Conservation (phyloP, 2,888 invertebrate species). For the Ormyrus rosae region DNA sequence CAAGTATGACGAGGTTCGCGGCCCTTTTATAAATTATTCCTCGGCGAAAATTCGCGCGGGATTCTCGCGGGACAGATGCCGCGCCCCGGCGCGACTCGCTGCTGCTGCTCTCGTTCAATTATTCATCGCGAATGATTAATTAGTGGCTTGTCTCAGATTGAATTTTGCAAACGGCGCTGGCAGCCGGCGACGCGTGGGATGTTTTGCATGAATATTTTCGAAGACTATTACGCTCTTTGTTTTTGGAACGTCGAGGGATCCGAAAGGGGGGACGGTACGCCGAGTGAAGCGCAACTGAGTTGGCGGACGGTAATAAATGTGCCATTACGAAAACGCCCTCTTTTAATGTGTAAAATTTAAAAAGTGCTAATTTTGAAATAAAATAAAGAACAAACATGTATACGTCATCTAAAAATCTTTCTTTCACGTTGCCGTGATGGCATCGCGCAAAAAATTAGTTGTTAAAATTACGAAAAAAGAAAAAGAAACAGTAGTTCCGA, state of each 20-base stretch:
- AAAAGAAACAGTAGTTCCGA: too few species aligned
- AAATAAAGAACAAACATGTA: too few species aligned
- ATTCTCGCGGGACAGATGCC: slow-evolving; percentile 35
- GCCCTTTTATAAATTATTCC: slow-evolving; percentile 54
- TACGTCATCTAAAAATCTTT: too few species aligned
- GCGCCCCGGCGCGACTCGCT: neutral
- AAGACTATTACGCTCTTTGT: slow-evolving; percentile 5
- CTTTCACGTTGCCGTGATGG: too few species aligned
- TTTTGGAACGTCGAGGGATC: neutral
- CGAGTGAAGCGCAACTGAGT: neutral
- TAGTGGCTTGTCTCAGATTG: slow-evolving; percentile 37
- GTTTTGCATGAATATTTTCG: slow-evolving; percentile 18
- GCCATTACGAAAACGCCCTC: too few species aligned
- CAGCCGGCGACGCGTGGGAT: slow-evolving; percentile 8
- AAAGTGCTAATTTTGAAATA: neutral
- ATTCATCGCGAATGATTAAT: slow-evolving; percentile 49
- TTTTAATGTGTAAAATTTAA: neutral
- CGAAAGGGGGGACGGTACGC: neutral
- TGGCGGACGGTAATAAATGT: too few species aligned
- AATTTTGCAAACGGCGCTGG: slow-evolving; percentile 39
- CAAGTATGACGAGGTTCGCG: slow-evolving; percentile 39
- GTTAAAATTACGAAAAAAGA: too few species aligned
- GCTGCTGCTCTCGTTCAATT: slow-evolving; percentile 24
- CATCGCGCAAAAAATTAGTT: too few species aligned
- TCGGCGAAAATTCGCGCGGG: slow-evolving; percentile 24